phyloP scores from a whole-genome alignment of 2,888 invertebrate genomes.

The Hyles lineata region DNA sequence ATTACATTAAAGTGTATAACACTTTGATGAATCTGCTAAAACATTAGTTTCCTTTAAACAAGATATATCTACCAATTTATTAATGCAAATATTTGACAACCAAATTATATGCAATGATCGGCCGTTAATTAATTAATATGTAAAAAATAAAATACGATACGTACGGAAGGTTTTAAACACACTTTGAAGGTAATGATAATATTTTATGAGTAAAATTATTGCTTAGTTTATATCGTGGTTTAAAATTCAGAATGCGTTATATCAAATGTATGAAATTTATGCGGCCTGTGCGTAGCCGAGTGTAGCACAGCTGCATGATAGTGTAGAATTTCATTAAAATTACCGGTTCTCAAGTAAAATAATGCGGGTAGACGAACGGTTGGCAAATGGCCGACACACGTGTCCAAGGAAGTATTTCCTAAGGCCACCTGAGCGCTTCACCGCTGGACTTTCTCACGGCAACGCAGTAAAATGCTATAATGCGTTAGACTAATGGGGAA shows the following conservation, averaged over 20 bases:
- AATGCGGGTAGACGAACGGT: conserved; percentile 76
- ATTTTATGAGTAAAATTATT: conserved; percentile 18
- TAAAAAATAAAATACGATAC: not conserved
- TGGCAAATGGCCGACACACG: conserved; percentile 68
- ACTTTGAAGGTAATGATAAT: conserved; percentile 15
- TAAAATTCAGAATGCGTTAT: conserved; percentile 65
- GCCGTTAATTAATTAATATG: not conserved
- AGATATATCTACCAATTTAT: not conserved
- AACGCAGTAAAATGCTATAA: conserved; percentile 61
- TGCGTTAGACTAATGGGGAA: conserved; percentile 67
- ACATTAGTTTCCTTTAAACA: not conserved
- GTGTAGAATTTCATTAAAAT: conserved; percentile 80
- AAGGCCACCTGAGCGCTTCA: conserved; percentile 66
- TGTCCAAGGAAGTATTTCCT: conserved; percentile 72
- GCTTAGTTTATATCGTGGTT: conserved; percentile 37
- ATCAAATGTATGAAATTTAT: conserved; percentile 57
- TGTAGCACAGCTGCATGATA: conserved; percentile 75
- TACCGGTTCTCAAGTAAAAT: conserved; percentile 76
- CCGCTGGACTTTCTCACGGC: conserved; percentile 73
- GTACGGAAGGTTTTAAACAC: not conserved
- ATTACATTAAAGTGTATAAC: too few relatives aligned
- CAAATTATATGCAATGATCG: not conserved
- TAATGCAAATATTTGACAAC: not conserved
- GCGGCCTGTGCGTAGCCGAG: conserved; percentile 58
- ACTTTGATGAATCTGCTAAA: too few relatives aligned